Percentiles rank a stretch among this genome's conserved stretches.
These are phyloP conservation scores for Oreochromis grahami DNA, from an alignment of 2,797 vertebrate species.

Conservation along the genomic window DNA sequence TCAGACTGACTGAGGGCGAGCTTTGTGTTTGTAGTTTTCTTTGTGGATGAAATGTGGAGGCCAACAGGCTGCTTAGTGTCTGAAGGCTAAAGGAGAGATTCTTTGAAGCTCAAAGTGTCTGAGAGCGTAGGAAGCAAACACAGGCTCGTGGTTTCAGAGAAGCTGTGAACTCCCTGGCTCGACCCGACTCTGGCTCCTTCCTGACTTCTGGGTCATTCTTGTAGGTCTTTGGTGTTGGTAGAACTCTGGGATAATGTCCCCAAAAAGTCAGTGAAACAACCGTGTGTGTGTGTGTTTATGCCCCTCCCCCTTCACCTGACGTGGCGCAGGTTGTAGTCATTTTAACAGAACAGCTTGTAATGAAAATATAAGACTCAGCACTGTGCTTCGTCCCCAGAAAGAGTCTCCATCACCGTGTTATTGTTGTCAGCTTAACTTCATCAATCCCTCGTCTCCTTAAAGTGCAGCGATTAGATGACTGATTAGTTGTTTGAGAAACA, in stretches of 20 bases:
- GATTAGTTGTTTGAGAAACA: not conserved
- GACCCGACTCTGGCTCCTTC: accelerated
- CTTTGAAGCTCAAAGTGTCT: not conserved
- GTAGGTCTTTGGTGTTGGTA: not conserved
- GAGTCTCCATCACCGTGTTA: not conserved
- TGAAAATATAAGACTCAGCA: not conserved
- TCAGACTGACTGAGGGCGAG: not conserved
- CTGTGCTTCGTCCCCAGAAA: accelerated
- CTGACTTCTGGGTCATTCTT: not conserved
- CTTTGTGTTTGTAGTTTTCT: not conserved
- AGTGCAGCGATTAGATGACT: accelerated
- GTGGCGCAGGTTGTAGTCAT: not conserved
- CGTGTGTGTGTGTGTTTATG: not conserved
- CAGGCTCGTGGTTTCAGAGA: not conserved
- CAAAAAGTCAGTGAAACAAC: not conserved
- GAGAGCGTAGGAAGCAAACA: not conserved
- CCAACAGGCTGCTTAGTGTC: not conserved
- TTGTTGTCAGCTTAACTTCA: accelerated
- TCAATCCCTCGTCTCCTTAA: not conserved
- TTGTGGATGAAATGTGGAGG: not conserved
- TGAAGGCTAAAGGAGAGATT: not conserved
- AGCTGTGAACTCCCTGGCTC: not conserved
- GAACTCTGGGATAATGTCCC: not conserved
- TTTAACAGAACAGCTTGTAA: not conserved
- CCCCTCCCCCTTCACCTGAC: not conserved